phyloP scores from a whole-genome alignment of 2,113 vertebrate genomes.

The Bungarus multicinctus region DNA sequence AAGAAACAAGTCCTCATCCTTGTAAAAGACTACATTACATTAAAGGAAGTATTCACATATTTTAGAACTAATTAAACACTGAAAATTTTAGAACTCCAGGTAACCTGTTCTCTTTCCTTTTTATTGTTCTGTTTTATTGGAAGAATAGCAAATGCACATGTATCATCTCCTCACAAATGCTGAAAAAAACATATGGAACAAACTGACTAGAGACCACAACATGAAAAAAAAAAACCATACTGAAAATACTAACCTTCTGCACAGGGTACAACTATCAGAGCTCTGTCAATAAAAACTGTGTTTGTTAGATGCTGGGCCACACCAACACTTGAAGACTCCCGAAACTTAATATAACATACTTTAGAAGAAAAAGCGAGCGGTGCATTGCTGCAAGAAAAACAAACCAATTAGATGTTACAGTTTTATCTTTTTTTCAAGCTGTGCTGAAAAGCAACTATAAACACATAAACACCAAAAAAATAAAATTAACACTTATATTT shows the following conservation, averaged over 20 bases:
- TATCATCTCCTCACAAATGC: constrained; percentile 44
- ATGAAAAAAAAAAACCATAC: constrained; percentile 46
- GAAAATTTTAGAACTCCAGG: background rate
- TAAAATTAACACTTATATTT: background rate
- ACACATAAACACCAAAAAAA: background rate
- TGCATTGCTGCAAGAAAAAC: constrained; percentile 83
- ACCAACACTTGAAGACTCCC: constrained; percentile 93
- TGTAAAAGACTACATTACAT: background rate
- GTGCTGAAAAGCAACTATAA: background rate
- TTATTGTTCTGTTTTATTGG: background rate
- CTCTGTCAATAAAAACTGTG: constrained; percentile 99
- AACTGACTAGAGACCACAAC: constrained; percentile 58
- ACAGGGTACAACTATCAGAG: constrained; percentile 97
- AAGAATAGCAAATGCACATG: constrained; percentile 24
- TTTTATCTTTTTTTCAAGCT: background rate
- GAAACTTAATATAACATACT: constrained; percentile 98
- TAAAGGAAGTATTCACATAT: background rate
- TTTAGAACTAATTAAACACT: background rate
- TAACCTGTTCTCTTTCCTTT: constrained; percentile 2
- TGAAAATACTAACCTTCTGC: constrained; percentile 91
- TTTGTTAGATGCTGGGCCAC: constrained; percentile 99
- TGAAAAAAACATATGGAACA: constrained; percentile 50
- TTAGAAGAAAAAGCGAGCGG: constrained; percentile 93
- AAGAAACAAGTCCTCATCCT: background rate
- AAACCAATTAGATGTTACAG: constrained; percentile 36